A percentile compares a stretch with the other conserved stretches of the same genome.
Evolutionary conservation across 1,140 invertebrate genomes (phyloP).

Genomic region (Philaenus spumarius): DNA sequence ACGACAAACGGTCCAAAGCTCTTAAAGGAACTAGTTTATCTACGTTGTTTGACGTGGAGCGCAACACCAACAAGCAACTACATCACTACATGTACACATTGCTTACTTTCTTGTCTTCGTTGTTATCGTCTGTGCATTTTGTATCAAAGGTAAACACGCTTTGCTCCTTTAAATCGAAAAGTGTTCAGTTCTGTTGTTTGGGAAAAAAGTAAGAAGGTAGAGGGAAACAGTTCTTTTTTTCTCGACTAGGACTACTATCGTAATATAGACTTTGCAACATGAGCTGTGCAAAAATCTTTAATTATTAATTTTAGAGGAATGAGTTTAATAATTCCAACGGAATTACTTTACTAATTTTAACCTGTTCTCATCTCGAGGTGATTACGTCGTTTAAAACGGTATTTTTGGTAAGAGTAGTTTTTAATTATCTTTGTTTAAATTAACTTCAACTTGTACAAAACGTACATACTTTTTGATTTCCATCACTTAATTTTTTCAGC

Average conservation of each 20-base stretch:
- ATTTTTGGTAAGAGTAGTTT: neutral
- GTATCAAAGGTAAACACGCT: slow-evolving; percentile 54
- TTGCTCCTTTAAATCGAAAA: too few species aligned
- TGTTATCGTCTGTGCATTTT: slow-evolving; percentile 59
- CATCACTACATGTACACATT: slow-evolving; percentile 75
- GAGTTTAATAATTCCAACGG: neutral
- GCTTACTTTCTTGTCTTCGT: slow-evolving; percentile 58
- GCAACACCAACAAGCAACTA: slow-evolving; percentile 62
- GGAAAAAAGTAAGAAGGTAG: too few species aligned
- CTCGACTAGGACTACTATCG: too few species aligned
- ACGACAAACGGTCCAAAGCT: slow-evolving; percentile 3
- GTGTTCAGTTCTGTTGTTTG: too few species aligned
- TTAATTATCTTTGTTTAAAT: slow-evolving; percentile 9
- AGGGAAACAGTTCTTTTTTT: too few species aligned
- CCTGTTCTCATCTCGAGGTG: neutral
- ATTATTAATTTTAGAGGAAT: too few species aligned
- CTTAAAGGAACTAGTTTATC: slow-evolving; percentile 7
- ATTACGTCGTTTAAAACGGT: neutral
- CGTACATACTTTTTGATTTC: neutral
- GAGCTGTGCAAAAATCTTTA: too few species aligned
- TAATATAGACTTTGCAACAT: too few species aligned
- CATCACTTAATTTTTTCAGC: neutral
- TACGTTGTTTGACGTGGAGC: slow-evolving; percentile 57
- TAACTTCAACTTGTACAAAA: neutral
- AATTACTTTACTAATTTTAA: neutral